Evolutionary conservation across 2,113 vertebrate species (phyloP), one percentile per base, ranked within the genome.

Genomic region (Onychorhynchus coronatus): DNA sequence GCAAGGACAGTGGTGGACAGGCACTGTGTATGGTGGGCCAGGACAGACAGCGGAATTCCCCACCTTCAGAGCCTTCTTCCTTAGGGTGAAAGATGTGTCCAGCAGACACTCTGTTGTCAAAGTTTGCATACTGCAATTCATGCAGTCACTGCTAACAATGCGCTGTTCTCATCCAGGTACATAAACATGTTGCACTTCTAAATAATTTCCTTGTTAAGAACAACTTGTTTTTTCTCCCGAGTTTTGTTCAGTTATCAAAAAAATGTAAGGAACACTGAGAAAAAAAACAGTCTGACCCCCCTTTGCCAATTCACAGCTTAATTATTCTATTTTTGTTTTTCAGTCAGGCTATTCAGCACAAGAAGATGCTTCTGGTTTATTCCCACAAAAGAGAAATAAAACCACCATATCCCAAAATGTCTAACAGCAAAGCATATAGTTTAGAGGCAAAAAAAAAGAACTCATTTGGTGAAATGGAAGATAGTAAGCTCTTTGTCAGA

Each of bases 41-140:
- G 97, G 85, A 94, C 97, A 96, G 96, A 98, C 96, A 98, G 97
- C 35, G 17, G 92, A 97, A 98, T 98, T 98, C 98, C 97, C 95
- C 98, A 98, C 98, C 98, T 98, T 99, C 98, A 98, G 97, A 98
- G 97, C 98, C 98, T 99, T 99, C 98, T 99, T 99, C 98, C 97
- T 94, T 92, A 97, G 98, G 98, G 99, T 97, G 98, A 96, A 97
- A 98, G 98, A 98, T 98, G 96, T 98, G 99, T 98, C 98, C 98
- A 98, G 98, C 98, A 99, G 98, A 99, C 98, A 98, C 98, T 97
- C 94, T 39, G 97, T 98, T 99, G 99, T 99, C 98, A 98, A 98
- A 98, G 98, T 98, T 96, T 98, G 97, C 97, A 98, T 98, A 98
- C 98, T 97, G 97, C 97, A 94, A 98, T 98, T 98, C 97, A 95